A percentile compares a stretch with the other conserved stretches of the same genome.
phyloP scores from a whole-genome alignment of 2,113 vertebrate genomes.

The Delphinus delphis region DNA sequence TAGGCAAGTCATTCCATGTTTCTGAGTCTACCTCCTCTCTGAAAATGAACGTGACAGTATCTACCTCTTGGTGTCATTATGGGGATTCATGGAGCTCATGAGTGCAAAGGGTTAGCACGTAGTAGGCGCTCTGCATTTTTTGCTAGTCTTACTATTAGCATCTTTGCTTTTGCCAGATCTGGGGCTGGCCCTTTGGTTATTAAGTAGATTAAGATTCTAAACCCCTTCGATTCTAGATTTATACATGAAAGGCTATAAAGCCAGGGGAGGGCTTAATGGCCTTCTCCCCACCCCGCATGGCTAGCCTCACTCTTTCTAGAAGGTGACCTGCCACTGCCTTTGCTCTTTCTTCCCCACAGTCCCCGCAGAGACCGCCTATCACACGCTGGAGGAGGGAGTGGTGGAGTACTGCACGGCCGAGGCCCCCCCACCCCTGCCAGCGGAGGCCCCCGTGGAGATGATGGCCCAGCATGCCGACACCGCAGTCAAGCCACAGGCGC shows the following conservation, averaged over 20 bases:
- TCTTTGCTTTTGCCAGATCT: slow-evolving; percentile 1
- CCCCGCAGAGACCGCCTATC: slow-evolving; percentile 92
- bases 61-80: neutral
- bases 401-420: slow-evolving; percentile 97
- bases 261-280: neutral
- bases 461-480: slow-evolving; percentile 87
- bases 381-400: slow-evolving; percentile 93
- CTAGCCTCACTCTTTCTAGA: neutral
- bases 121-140: neutral
- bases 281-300: neutral
- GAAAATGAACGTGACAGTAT: neutral
- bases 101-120: neutral
- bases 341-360: slow-evolving; percentile 80
- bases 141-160: neutral
- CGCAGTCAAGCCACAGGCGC: slow-evolving; percentile 92
- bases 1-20: neutral
- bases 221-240: neutral
- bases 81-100: neutral
- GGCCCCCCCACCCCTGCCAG: slow-evolving; percentile 83
- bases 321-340: slow-evolving; percentile 42
- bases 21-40: neutral
- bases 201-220: slow-evolving; percentile 23
- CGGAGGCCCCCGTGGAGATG: slow-evolving; percentile 91
- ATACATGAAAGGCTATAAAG: neutral
- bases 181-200: neutral